phyloP scores from a whole-genome alignment of 2,113 vertebrate genomes.

The Rhineura floridana region DNA sequence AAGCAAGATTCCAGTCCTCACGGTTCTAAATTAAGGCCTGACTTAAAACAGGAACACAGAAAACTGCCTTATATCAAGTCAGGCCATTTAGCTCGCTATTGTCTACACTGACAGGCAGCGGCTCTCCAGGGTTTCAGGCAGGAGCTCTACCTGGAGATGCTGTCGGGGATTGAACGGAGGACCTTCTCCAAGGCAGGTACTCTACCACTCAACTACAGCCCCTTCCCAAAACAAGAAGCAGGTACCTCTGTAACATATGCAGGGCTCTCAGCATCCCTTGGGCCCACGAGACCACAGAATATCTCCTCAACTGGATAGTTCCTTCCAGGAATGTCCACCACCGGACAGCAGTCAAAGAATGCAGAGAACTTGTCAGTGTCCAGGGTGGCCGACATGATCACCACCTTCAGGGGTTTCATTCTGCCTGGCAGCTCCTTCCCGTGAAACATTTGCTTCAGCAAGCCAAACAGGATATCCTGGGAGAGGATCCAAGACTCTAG shows the following conservation, averaged over 20 bases:
- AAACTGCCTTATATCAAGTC: too few relatives aligned
- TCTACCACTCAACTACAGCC: not conserved
- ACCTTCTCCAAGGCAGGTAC: not conserved
- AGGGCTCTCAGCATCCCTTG: slow-evolving; percentile 86
- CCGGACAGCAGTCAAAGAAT: slow-evolving; percentile 88
- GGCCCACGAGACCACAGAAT: slow-evolving; percentile 90
- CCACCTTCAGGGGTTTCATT: slow-evolving; percentile 83
- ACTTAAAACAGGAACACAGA: too few relatives aligned
- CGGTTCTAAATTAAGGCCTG: too few relatives aligned
- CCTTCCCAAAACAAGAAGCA: not conserved
- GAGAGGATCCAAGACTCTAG: fast-evolving
- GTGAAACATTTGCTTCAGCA: slow-evolving; percentile 88
- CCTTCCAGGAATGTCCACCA: slow-evolving; percentile 91
- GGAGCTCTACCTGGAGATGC: not conserved
- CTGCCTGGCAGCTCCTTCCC: slow-evolving; percentile 71
- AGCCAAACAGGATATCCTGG: slow-evolving; percentile 96
- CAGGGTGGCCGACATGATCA: slow-evolving; percentile 98
- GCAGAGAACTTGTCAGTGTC: slow-evolving; percentile 89
- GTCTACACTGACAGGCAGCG: too few relatives aligned
- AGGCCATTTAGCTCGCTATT: too few relatives aligned
- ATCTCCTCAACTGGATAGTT: slow-evolving; percentile 88
- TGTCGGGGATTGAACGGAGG: not conserved
- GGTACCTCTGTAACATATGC: slow-evolving; percentile 91
- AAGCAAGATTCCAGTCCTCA: too few relatives aligned
- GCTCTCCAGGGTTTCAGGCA: too few relatives aligned